These are phyloP conservation scores for Phyllopteryx taeniolatus DNA, from an alignment of 2,113 vertebrate species.

Conservation along the genomic window DNA sequence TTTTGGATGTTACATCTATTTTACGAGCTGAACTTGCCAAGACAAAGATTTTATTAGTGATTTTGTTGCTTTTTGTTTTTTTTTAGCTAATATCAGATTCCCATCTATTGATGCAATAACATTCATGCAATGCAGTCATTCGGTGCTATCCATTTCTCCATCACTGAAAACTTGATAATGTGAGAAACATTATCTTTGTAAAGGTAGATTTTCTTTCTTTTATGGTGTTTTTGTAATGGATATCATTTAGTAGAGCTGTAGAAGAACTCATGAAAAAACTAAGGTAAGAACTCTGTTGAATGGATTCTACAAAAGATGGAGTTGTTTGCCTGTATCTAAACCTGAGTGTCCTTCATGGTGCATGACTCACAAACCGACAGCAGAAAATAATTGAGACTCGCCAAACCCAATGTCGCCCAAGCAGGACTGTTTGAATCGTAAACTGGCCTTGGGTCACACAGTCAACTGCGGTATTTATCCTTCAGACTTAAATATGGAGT, in stretches of 20 bases:
- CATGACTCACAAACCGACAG: conserved; percentile 57
- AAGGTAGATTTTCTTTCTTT: no score
- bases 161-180: no score
- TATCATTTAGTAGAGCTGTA: background rate
- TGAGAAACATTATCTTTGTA: no score
- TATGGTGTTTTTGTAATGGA: background rate
- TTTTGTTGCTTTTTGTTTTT: no score
- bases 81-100: no score
- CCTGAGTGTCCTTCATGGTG: conserved; percentile 59
- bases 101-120: no score
- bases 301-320: conserved; percentile 1
- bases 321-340: conserved; percentile 44
- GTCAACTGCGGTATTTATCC: conserved; percentile 40
- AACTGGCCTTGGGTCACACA: conserved; percentile 55
- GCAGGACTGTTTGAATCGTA: conserved; percentile 50
- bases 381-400: conserved; percentile 46
- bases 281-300: conserved; percentile 3
- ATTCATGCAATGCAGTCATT: no score
- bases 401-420: conserved; percentile 47
- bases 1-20: no score
- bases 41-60: no score
- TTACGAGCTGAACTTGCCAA: no score
- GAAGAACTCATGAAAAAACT: background rate
- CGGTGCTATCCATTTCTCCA: no score
- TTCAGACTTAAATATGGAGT: conserved; percentile 48